These are phyloP conservation scores for Dugesia japonica DNA, from an alignment of 2,888 invertebrate genomes.

Conservation along the genomic window DNA sequence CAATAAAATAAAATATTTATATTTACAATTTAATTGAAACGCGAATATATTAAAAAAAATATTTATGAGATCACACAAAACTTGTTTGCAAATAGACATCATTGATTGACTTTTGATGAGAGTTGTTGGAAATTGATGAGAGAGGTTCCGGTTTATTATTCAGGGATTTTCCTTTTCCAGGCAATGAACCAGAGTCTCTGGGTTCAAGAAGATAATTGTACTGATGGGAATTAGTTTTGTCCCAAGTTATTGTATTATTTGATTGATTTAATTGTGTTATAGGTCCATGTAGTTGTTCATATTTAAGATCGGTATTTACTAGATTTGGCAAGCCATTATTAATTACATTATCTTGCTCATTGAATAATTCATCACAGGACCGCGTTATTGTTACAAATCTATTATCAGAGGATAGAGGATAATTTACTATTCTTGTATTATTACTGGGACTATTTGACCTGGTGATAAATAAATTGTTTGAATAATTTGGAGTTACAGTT, in stretches of 20 bases:
- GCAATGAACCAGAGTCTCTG: background rate
- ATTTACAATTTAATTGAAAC: no score
- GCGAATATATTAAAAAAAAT: background rate
- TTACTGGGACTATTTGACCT: background rate
- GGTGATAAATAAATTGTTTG: background rate
- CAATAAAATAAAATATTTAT: no score
- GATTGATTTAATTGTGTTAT: background rate
- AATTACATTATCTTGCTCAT: background rate
- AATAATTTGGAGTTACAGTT: background rate
- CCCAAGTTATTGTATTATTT: background rate
- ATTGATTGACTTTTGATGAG: background rate
- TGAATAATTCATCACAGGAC: slow-evolving; percentile 7
- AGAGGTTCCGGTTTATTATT: background rate
- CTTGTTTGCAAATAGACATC: slow-evolving; percentile 9
- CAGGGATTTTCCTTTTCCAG: background rate
- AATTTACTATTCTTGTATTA: background rate
- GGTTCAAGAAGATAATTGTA: background rate
- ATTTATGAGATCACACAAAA: background rate
- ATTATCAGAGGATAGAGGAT: background rate
- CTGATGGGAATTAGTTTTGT: background rate
- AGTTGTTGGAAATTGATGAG: background rate
- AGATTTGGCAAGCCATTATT: background rate
- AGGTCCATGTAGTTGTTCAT: background rate
- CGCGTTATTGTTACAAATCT: background rate
- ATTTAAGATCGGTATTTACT: background rate